Base-by-base conservation (phyloP, 2,888 invertebrate species). In the Amphipyra berbera region DNA sequence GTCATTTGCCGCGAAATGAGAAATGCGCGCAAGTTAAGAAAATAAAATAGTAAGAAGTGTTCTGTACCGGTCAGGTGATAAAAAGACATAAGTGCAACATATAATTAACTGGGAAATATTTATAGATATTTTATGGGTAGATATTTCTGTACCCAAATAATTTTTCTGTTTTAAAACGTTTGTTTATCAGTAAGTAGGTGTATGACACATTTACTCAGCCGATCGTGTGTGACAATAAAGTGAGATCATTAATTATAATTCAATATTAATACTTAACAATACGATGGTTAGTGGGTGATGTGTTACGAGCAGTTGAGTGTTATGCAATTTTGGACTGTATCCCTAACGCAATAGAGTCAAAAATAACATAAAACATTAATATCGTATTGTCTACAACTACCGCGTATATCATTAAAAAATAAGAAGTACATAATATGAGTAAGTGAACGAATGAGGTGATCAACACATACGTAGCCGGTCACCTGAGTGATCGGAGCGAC, bases 191-290 rank as follows among this genome's bases (percentile, higher is more conserved):
- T 63, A 53, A 60, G 57, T 66, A 68, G 63, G 78, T 74, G 75
- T 63, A 83, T 88, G 88, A 90, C 89, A 90, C 85, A 87, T 89
- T 82, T 87, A 89, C 88, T 80, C 76, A 79, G 84, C 81, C 84
- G 86, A 83, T 84, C 82, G 88, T 90, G 93, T 92, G 93, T 92
- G 93, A 94, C 92, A 91, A 89, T 87, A 89, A 87, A 90, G 90
- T 95, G 94, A 95, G 94, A 95, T 95, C 94, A 94, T 90, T 89
- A 88, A 88, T 78, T 78, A 80, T 89, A 91, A 76, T 90, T 92
- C 90, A 91, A 90, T 88, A 92, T 93, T 92, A 94, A 94, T 94
- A 93, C 94, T 93, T 92, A 92, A 90, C 86, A 90, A 90, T 90
- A 91, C 84, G 85, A 90, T 87, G 86, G 69, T 89, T 90, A 89